These are phyloP conservation scores for Synergus itoensis DNA, from an alignment of 2,888 invertebrate genomes.

Conservation along the genomic window DNA sequence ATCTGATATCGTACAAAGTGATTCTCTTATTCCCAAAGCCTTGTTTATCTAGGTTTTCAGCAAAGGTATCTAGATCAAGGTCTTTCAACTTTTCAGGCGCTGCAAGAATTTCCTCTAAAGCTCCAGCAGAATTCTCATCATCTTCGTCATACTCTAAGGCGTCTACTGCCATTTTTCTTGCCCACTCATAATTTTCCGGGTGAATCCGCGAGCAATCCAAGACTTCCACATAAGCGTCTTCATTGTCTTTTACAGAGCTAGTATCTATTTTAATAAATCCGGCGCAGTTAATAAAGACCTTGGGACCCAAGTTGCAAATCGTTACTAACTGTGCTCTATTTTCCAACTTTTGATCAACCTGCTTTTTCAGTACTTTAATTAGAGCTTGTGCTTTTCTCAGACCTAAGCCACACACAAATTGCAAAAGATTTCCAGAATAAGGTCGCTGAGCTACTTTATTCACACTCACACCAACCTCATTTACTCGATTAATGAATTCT, in stretches of 20 bases:
- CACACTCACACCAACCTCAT: constrained; percentile 97
- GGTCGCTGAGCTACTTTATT: constrained; percentile 93
- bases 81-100: constrained; percentile 95
- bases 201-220: constrained; percentile 97
- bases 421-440: constrained; percentile 91
- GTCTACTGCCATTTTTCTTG: constrained; percentile 99
- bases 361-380: constrained; percentile 88
- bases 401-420: constrained; percentile 97
- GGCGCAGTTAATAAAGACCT: constrained; percentile 98
- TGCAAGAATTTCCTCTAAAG: constrained; percentile 96
- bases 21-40: constrained; percentile 91
- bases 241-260: constrained; percentile 92
- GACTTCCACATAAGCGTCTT: constrained; percentile 95
- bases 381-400: constrained; percentile 93
- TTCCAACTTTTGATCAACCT: constrained; percentile 92
- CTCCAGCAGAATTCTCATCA: constrained; percentile 95
- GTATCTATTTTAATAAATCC: constrained; percentile 99
- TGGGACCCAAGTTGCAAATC: constrained; percentile 96
- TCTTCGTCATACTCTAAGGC: constrained; percentile 98
- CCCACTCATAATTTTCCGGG: constrained; percentile 99
- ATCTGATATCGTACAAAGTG: constrained; percentile 96
- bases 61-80: constrained; percentile 97
- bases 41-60: constrained; percentile 95
- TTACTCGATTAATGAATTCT: constrained; percentile 94
- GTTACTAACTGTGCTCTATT: constrained; percentile 96